Evolutionary conservation across 1,140 invertebrate genomes (phyloP).

Genomic region (Oscheius sp.): DNA sequence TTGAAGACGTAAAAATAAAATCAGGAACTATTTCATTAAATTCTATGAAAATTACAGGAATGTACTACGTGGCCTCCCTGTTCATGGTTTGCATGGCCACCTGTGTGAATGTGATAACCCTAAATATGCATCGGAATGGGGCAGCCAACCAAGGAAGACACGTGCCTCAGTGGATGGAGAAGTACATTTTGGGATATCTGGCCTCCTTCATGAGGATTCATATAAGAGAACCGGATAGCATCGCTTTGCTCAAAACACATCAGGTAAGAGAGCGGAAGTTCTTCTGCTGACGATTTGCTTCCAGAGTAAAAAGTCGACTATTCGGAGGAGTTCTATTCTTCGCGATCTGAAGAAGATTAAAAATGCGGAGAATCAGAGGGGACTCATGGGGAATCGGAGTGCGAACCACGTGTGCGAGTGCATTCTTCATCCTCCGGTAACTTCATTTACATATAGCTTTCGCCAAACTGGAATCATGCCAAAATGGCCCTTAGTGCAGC

Average conservation of each 20-base stretch:
- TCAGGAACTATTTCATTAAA: too few species aligned
- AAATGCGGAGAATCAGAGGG: conserved; percentile 49
- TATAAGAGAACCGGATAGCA: conserved; percentile 57
- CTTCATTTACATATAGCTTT: conserved; percentile 7
- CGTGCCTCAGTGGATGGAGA: conserved; percentile 53
- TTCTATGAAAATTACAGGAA: conserved; percentile 63
- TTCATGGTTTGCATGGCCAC: conserved; percentile 84
- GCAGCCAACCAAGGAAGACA: conserved; percentile 61
- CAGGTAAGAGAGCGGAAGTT: conserved; percentile 32
- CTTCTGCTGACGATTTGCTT: not conserved
- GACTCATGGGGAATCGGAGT: not conserved
- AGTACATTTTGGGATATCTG: conserved; percentile 57
- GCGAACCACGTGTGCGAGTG: conserved; percentile 49
- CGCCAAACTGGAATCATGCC: not conserved
- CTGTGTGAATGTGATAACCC: conserved; percentile 70
- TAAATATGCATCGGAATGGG: conserved; percentile 83
- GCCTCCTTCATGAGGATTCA: conserved; percentile 51
- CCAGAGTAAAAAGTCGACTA: conserved; percentile 54
- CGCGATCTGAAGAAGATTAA: conserved; percentile 55
- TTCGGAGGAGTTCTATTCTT: conserved; percentile 52
- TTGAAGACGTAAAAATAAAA: too few species aligned
- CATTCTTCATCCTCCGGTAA: conserved; percentile 30
- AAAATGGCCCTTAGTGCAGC: too few species aligned
- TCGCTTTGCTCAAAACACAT: conserved; percentile 55
- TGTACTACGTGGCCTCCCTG: conserved; percentile 86